Percentiles rank a stretch among this genome's conserved stretches.
phyloP scores from a whole-genome alignment of 1,140 invertebrate genomes.

The Papilio aristodemus region DNA sequence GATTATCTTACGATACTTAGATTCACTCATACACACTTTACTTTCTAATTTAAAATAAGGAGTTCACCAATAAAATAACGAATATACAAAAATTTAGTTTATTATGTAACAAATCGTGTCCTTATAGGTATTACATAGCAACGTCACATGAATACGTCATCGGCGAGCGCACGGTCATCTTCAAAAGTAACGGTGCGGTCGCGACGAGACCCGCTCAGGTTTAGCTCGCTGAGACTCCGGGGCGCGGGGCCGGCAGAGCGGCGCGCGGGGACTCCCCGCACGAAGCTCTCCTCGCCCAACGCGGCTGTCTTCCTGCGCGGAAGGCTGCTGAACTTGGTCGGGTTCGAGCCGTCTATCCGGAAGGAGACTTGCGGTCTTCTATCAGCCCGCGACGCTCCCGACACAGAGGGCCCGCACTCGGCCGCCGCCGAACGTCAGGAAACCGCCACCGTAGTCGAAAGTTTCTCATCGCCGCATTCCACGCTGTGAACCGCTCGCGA shows the following conservation, averaged over 20 bases:
- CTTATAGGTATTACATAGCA: conserved; percentile 40
- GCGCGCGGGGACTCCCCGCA: conserved; percentile 83
- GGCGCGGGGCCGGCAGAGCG: conserved; percentile 84
- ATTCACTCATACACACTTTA: too few species aligned
- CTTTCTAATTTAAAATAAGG: background rate
- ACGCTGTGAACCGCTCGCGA: conserved; percentile 69
- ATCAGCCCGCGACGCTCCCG: conserved; percentile 66
- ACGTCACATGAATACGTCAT: conserved; percentile 77
- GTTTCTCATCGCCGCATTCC: conserved; percentile 80
- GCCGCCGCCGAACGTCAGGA: conserved; percentile 84
- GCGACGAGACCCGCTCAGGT: conserved; percentile 84
- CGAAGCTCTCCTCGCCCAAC: conserved; percentile 80
- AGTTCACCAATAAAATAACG: conserved; percentile 35
- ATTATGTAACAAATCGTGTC: conserved; percentile 69
- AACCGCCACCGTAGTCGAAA: conserved; percentile 77
- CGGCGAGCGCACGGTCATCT: conserved; percentile 81
- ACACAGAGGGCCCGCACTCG: conserved; percentile 64
- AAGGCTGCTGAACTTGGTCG: conserved; percentile 82
- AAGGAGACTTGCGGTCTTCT: conserved; percentile 76
- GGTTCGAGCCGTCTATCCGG: conserved; percentile 77
- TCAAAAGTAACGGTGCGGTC: conserved; percentile 92
- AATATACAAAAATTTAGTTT: conserved; percentile 61
- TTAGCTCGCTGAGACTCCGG: conserved; percentile 90
- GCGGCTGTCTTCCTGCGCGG: conserved; percentile 81
- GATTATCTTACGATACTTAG: too few species aligned